Evolutionary conservation across 2,888 invertebrate species (phyloP), one percentile per base, ranked within the genome.

Genomic region (Plagodis dolabraria): DNA sequence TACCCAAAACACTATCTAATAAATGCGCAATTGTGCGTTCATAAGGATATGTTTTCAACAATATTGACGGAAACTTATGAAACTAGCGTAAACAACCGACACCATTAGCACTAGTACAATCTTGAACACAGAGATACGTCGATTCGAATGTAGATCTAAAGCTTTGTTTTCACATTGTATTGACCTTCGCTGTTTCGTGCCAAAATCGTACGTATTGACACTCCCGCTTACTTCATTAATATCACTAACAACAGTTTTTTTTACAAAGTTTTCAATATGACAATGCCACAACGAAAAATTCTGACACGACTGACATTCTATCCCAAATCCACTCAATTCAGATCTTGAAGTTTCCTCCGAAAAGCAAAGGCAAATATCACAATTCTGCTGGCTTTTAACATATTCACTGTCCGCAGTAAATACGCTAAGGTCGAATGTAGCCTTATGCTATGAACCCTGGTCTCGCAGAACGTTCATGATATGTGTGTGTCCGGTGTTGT

Each of bases 401-500:
- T 36, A 36, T 7, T 36, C 8, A 36, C 7, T 5, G 36, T 36
- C 5, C 8, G 2, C 5, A 10, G 10, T 40, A 40, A 40, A 40
- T 10, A 10, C 10, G 8, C 10, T 40, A 10, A 10, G 5, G 5
- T 6, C 10, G 5, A 40, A 40, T 40, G 40, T 40, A 10, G 43
- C n/a, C 6, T 0, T 47, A 59, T 74, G 81, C 76, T 86, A 85
- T 71, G 82, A 76, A 48, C 67, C 67, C 33, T 72, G 66, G 5
- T 75, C 52, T 33, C 70, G 72, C 79, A 92, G 82, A 9, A 93
- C 82, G 67, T 94, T 94, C 92, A 95, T 93, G 47, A 94, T 91
- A 72, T 95, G 94, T 11, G 94, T 83, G 59, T 94, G 93, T 2
- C 95, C 95, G 9, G 93, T 90, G 68, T 93, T 90, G 80, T 95